Evolutionary conservation across 2,113 vertebrate species (phyloP).

Genomic region (Tachysurus fulvidraco): DNA sequence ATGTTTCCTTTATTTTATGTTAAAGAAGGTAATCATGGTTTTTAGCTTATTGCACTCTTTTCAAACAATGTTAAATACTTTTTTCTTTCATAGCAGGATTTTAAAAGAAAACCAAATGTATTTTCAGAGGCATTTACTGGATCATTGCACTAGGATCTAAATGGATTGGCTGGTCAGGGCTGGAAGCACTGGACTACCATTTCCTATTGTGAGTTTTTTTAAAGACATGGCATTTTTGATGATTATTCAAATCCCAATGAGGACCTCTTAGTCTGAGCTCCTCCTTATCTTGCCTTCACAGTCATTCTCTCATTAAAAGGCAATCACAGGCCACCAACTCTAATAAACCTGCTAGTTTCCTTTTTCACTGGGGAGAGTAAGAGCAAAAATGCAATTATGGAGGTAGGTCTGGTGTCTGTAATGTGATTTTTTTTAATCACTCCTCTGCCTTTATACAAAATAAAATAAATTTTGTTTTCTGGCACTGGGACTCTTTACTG

Average conservation of each 20-base stretch:
- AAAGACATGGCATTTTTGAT: slow-evolving; percentile 73
- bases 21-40: background rate
- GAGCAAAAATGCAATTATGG: slow-evolving; percentile 75
- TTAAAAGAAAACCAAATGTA: slow-evolving; percentile 61
- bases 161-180: slow-evolving; percentile 61
- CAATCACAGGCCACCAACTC: slow-evolving; percentile 87
- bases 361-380: slow-evolving; percentile 63
- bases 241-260: slow-evolving; percentile 82
- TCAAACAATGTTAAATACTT: background rate
- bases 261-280: slow-evolving; percentile 73
- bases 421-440: slow-evolving; percentile 33
- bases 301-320: slow-evolving; percentile 88
- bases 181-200: slow-evolving; percentile 43
- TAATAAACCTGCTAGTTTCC: slow-evolving; percentile 86
- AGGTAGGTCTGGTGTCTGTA: slow-evolving; percentile 60
- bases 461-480: slow-evolving; percentile 45
- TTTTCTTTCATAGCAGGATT: background rate
- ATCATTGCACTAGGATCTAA: slow-evolving; percentile 68
- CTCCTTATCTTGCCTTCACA: slow-evolving; percentile 83
- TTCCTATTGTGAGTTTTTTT: slow-evolving; percentile 72
- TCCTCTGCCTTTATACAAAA: slow-evolving; percentile 30
- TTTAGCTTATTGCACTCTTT: background rate
- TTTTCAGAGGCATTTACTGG: slow-evolving; percentile 57
- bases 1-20: background rate
- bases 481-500: slow-evolving; percentile 54